Evolutionary conservation across 1,140 invertebrate species (phyloP).

Genomic region (Ceratina japonica): DNA sequence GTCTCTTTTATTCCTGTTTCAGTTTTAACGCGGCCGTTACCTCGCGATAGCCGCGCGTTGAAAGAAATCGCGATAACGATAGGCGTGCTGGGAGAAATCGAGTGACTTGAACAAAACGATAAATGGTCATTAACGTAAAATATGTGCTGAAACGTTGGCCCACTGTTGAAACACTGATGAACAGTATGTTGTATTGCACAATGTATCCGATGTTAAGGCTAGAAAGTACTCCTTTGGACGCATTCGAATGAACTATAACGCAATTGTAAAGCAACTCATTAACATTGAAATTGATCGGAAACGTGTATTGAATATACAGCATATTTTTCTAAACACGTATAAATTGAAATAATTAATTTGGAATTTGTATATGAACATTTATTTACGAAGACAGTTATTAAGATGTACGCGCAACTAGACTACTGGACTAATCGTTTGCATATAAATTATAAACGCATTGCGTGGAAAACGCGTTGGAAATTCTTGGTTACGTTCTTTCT

Average conservation of each 20-base stretch:
- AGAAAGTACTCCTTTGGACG: conserved; percentile 55
- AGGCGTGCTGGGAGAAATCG: not conserved
- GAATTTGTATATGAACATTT: not conserved
- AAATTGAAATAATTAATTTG: not conserved
- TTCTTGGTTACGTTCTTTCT: not conserved
- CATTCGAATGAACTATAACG: conserved; percentile 56
- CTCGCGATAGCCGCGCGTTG: not conserved
- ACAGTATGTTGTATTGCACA: not conserved
- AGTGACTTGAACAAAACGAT: conserved; percentile 7
- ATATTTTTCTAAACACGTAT: not conserved
- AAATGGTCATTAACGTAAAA: not conserved
- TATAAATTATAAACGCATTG: too few species aligned
- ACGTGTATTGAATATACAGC: conserved; percentile 17
- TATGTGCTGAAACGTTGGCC: not conserved
- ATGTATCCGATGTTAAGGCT: conserved; percentile 30
- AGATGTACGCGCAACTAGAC: not conserved
- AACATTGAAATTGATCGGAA: conserved; percentile 38
- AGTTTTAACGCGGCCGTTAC: not conserved
- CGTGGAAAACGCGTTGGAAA: not conserved
- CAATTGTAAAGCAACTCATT: conserved; percentile 26
- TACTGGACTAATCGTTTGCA: too few species aligned
- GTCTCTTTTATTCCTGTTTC: not conserved
- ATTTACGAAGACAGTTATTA: not conserved
- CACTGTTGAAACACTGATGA: not conserved
- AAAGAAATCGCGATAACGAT: not conserved